Evolutionary conservation across 2,888 invertebrate species (phyloP).

Genomic region (Eupithecia tripunctaria): DNA sequence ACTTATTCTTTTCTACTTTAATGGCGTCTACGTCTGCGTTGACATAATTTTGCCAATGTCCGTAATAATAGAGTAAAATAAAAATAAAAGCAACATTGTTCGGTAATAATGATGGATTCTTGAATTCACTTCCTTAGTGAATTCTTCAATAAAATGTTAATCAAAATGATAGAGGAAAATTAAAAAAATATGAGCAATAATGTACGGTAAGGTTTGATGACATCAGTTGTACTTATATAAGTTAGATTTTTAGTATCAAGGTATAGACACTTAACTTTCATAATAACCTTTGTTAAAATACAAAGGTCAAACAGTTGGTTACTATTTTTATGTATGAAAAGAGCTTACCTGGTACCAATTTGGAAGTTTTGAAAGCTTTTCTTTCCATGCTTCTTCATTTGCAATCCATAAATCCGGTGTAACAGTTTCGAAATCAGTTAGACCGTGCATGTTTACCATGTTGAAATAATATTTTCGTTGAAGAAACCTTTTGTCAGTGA

Average conservation of each 20-base stretch:
- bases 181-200: too few relatives aligned
- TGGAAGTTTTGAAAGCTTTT: constrained; percentile 67
- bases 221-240: too few relatives aligned
- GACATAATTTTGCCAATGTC: too few relatives aligned
- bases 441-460: constrained; percentile 63
- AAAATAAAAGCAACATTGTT: too few relatives aligned
- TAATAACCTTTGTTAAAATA: constrained; percentile 56
- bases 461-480: background rate
- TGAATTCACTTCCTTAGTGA: too few relatives aligned
- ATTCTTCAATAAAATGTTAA: too few relatives aligned
- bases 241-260: background rate
- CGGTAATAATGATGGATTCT: too few relatives aligned
- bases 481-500: background rate
- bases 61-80: too few relatives aligned
- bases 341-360: constrained; percentile 70
- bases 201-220: too few relatives aligned
- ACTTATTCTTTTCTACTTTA: too few relatives aligned
- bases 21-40: too few relatives aligned
- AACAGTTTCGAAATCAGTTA: constrained; percentile 71
- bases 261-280: background rate
- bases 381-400: constrained; percentile 78
- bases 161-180: too few relatives aligned
- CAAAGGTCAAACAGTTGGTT: constrained; percentile 61
- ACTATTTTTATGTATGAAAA: constrained; percentile 2
- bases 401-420: constrained; percentile 78